These are phyloP conservation scores for Caenorhabditis sp. DNA, from an alignment of 2,888 invertebrate species.

Conservation along the genomic window DNA sequence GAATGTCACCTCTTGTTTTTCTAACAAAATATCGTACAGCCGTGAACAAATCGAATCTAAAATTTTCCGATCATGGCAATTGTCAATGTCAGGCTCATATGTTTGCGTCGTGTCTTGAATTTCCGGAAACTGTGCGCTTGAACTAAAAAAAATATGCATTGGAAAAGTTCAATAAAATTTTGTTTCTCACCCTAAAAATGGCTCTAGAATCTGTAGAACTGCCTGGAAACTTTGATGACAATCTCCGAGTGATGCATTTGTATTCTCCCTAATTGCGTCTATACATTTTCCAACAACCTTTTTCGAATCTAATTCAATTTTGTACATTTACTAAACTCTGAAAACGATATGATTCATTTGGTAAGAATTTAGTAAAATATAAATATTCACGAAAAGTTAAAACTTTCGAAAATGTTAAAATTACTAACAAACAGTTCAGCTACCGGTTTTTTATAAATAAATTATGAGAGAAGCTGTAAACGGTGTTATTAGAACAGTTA, in stretches of 20 bases:
- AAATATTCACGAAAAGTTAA: background rate
- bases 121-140: background rate
- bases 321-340: slow-evolving; percentile 29
- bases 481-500: background rate
- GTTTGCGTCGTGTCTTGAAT: slow-evolving; percentile 6
- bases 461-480: background rate
- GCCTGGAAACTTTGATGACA: slow-evolving; percentile 37
- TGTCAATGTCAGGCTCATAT: slow-evolving; percentile 40
- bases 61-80: slow-evolving; percentile 37
- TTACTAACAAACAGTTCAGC: background rate
- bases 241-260: slow-evolving; percentile 36
- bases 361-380: background rate
- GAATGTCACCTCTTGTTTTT: slow-evolving; percentile 43
- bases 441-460: background rate
- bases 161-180: background rate
- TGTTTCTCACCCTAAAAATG: slow-evolving; percentile 34
- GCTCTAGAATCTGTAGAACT: slow-evolving; percentile 22
- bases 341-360: background rate
- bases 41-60: slow-evolving; percentile 11
- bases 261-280: slow-evolving; percentile 36
- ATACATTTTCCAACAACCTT: slow-evolving; percentile 40
- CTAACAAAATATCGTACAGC: slow-evolving; percentile 41
- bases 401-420: background rate
- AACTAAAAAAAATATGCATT: background rate
- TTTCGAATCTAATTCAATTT: slow-evolving; percentile 23